Base-by-base conservation (phyloP, 2,797 vertebrate species). In the Meda fulgida region DNA sequence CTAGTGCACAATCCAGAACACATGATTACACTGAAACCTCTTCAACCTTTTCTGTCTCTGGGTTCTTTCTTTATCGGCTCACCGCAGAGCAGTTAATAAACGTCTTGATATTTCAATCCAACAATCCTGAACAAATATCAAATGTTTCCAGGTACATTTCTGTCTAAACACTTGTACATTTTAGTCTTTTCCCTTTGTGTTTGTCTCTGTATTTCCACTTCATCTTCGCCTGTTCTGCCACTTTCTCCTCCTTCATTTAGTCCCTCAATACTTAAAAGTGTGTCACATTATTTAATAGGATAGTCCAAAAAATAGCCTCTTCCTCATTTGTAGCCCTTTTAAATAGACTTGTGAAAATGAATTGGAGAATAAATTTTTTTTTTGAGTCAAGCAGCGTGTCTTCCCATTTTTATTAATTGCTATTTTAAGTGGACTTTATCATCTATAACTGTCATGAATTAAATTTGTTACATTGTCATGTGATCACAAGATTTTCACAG, bases 381-480 rank as follows among this genome's bases (percentile, higher is more conserved):
- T 7, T 26, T 23, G 58, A 87, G 86, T 66, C 43, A 85, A 48
- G 70, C 26, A 34, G 53, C 19, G 0, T 82, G 43, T 23, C 71
- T 75, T 75, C 34, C 1, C 26, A 65, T 51, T 66, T 75, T 26
- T 75, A 75, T 55, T 65, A 92, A 93, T 94, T 91, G 92, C 91
- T 94, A 70, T 92, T 94, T 93, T 90, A 92, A 94, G 93, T 89
- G 88, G 84, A 91, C 93, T 89, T 91, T 90, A 91, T 94, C 89
- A 93, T 92, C 91, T 84, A 78, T 92, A 91, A 90, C 89, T 90
- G 81, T 78, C 80, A 72, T 91, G 89, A 92, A 93, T 93, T 93
- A 91, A 93, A 92, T 81, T 84, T 87, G 89, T 16, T 69, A 38
- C 90, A 91, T 93, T 92, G 92, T 89, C 29, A 73, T 77, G 76